These are phyloP conservation scores for Ciconia maguari DNA, from an alignment of 2,113 vertebrate species.

Conservation along the genomic window DNA sequence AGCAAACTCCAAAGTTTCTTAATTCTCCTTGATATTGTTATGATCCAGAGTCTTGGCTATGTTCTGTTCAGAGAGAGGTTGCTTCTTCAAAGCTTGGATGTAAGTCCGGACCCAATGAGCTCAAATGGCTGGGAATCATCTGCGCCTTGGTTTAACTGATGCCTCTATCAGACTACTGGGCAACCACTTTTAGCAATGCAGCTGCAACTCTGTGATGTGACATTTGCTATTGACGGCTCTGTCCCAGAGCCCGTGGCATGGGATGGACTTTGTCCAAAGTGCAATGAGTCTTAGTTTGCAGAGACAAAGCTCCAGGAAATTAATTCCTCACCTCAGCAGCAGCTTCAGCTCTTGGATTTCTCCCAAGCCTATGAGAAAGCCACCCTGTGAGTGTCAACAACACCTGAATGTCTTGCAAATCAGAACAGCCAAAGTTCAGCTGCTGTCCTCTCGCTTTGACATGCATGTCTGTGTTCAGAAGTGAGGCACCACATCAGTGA, in stretches of 20 bases:
- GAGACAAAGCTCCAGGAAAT: not conserved
- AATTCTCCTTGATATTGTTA: not conserved
- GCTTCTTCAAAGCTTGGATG: not conserved
- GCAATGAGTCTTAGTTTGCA: not conserved
- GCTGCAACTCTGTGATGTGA: not conserved
- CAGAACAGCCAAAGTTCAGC: constrained; percentile 21
- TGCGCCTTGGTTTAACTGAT: not conserved
- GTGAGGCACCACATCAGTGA: not conserved
- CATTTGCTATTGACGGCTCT: not conserved
- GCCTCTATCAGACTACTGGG: not conserved
- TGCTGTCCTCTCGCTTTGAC: not conserved
- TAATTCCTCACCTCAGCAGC: not conserved
- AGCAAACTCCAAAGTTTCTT: not conserved
- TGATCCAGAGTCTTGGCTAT: not conserved
- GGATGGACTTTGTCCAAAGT: not conserved
- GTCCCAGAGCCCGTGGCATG: not conserved
- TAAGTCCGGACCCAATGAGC: not conserved
- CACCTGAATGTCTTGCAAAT: constrained; percentile 4
- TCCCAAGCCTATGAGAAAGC: not conserved
- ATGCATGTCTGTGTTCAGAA: not conserved
- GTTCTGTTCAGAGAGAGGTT: not conserved
- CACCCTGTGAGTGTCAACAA: not conserved
- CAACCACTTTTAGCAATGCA: not conserved
- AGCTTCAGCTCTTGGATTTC: not conserved
- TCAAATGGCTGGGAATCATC: not conserved